Percentiles rank a stretch among this genome's conserved stretches.
Evolutionary conservation across 92 coral and sea anemone species (phyloP).

Genomic region (Isaurus tuberculatus): DNA sequence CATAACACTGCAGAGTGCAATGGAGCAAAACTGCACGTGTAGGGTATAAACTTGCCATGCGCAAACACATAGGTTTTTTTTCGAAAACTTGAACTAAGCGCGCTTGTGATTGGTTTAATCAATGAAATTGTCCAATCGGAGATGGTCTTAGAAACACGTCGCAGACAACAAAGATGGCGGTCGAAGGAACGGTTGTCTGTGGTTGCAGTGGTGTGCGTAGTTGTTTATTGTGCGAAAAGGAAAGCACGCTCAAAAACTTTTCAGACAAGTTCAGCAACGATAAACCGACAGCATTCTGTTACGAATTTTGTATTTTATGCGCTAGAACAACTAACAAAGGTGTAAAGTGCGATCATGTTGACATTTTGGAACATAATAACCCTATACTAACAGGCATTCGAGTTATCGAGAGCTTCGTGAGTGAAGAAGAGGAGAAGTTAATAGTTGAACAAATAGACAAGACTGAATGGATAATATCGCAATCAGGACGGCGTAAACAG

Average conservation of each 20-base stretch:
- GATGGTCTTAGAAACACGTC: constrained; percentile 32
- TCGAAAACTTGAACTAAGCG: constrained; percentile 34
- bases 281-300: constrained; percentile 21
- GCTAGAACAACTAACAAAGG: constrained; percentile 46
- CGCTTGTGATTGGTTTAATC: constrained; percentile 42
- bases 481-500: constrained; percentile 96
- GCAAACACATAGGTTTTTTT: constrained; percentile 39
- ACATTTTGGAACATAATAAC: not conserved
- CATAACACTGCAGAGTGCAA: no score
- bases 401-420: constrained; percentile 77
- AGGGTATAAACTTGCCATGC: constrained; percentile 58
- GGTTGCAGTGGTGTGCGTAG: constrained; percentile 85
- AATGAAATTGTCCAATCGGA: constrained; percentile 42
- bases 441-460: constrained; percentile 81
- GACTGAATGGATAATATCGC: constrained; percentile 86
- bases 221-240: constrained; percentile 84
- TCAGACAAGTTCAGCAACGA: constrained; percentile 10
- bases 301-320: constrained; percentile 73
- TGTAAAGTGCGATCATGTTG: constrained; percentile 24
- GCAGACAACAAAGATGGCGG: constrained; percentile 81
- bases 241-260: not conserved
- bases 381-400: constrained; percentile 68
- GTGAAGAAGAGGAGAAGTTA: constrained; percentile 70
- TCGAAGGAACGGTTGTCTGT: constrained; percentile 50
- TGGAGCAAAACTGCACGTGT: constrained; percentile 70